Conservation (phyloP, 2,888 invertebrate genomes). For the Cheilosia vernalis region DNA sequence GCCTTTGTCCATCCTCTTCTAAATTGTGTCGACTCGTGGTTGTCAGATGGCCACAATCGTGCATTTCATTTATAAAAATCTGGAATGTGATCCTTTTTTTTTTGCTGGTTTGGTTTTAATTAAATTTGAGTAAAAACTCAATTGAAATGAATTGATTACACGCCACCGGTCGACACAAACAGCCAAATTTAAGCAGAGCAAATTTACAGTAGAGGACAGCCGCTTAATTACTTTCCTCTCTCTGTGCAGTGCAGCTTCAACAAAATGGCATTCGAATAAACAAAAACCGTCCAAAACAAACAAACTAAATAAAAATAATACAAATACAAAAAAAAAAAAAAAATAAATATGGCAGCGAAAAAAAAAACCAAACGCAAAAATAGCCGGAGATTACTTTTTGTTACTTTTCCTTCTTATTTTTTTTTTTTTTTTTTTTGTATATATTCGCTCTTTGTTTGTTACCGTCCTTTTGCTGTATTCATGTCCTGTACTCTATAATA, state of each 20-base stretch:
- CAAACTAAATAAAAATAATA: not conserved
- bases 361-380: not conserved
- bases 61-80: not conserved
- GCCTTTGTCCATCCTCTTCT: too few species aligned
- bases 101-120: not conserved
- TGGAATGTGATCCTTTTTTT: not conserved
- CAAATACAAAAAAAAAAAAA: not conserved
- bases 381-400: not conserved
- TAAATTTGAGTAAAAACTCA: not conserved
- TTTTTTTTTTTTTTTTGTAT: not conserved
- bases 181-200: not conserved
- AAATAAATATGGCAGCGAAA: too few species aligned
- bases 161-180: not conserved
- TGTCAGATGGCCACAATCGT: too few species aligned
- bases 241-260: not conserved
- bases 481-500: conserved; percentile 1
- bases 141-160: conserved; percentile 1
- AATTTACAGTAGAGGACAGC: not conserved
- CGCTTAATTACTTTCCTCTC: not conserved
- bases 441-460: not conserved
- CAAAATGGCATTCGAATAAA: conserved; percentile 14
- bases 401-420: not conserved
- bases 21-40: too few species aligned
- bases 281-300: conserved; percentile 1
- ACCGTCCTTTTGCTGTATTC: conserved; percentile 13